Evolutionary conservation across 2,888 invertebrate genomes (phyloP).

Genomic region (Lithophane leautieri): DNA sequence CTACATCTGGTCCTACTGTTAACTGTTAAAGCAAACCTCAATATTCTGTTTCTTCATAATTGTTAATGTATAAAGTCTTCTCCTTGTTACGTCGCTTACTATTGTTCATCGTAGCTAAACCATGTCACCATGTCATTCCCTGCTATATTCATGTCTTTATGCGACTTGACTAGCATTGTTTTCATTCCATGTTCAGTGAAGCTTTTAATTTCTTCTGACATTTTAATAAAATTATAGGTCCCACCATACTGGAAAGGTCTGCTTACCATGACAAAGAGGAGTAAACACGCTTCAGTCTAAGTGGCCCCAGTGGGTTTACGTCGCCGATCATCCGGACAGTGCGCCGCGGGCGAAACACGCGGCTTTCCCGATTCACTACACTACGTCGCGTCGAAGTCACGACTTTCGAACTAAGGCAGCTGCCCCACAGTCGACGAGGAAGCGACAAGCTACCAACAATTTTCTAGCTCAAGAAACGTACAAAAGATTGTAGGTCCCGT

Average conservation of each 20-base stretch:
- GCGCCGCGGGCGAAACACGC: conserved; percentile 46
- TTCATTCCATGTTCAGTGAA: neutral
- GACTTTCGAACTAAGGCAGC: conserved; percentile 12
- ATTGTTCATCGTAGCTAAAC: neutral
- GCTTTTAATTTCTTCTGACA: neutral
- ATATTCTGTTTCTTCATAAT: neutral
- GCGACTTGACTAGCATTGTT: neutral
- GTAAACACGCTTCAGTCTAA: conserved; percentile 25
- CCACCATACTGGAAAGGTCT: neutral
- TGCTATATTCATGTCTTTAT: neutral
- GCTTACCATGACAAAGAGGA: conserved; percentile 40
- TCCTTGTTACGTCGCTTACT: neutral
- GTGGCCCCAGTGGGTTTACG: conserved; percentile 23
- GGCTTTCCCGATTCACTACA: conserved; percentile 36
- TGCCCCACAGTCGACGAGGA: neutral
- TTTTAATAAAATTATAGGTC: conserved; percentile 16
- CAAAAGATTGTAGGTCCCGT: neutral
- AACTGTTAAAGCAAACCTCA: neutral
- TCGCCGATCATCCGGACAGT: conserved; percentile 17
- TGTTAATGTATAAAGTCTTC: neutral
- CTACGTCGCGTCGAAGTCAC: conserved; percentile 16
- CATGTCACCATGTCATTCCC: neutral
- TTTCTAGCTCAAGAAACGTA: neutral
- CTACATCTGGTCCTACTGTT: no score
- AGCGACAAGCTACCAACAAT: neutral